These are phyloP conservation scores for Tinamus major DNA, from an alignment of 2,797 vertebrate species.

Conservation along the genomic window DNA sequence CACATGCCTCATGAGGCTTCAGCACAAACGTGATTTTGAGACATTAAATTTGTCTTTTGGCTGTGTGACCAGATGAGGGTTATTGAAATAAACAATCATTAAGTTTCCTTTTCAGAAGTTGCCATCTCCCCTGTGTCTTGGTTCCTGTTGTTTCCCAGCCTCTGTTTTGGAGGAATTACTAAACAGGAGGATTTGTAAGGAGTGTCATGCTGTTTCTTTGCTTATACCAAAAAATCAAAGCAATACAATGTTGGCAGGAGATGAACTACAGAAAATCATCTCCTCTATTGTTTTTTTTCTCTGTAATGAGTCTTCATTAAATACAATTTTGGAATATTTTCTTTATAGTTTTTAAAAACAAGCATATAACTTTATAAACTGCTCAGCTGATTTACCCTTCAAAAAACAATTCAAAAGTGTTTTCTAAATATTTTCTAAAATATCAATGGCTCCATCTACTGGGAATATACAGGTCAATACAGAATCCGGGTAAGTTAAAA, in stretches of 20 bases:
- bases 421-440: not conserved
- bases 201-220: not conserved
- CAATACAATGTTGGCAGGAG: not conserved
- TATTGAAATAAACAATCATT: not conserved
- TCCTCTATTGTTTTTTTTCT: not conserved
- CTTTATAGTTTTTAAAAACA: not conserved
- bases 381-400: not conserved
- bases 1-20: accelerated
- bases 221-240: not conserved
- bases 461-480: not conserved
- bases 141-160: not conserved
- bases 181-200: not conserved
- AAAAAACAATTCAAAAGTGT: not conserved
- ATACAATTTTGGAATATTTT: not conserved
- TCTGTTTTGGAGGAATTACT: not conserved
- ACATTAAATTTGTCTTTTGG: not conserved
- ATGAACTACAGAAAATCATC: not conserved
- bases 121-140: not conserved
- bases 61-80: not conserved
- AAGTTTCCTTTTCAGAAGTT: not conserved
- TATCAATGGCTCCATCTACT: not conserved
- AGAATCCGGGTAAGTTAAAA: not conserved
- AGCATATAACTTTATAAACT: not conserved
- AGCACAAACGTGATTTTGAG: not conserved
- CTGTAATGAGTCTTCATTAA: not conserved